phyloP scores from a whole-genome alignment of 2,888 invertebrate genomes.

The Dryadula phaetusa region DNA sequence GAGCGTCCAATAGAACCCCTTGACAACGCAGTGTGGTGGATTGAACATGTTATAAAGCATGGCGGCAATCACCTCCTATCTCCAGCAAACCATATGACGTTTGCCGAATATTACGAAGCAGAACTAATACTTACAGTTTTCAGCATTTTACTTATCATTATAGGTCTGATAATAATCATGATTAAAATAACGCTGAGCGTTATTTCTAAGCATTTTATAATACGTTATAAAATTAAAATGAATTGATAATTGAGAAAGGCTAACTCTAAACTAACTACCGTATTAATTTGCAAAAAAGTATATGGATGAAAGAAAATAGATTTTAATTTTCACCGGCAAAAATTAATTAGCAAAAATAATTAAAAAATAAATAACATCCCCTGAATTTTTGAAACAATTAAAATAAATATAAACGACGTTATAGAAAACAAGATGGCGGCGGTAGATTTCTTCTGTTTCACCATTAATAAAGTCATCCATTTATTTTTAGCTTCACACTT shows the following conservation, averaged over 20 bases:
- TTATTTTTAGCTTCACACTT: no score
- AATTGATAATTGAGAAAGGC: background rate
- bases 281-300: no score
- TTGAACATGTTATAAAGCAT: constrained; percentile 54
- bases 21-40: constrained; percentile 58
- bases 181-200: background rate
- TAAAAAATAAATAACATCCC: no score
- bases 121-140: constrained; percentile 38
- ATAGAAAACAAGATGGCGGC: no score
- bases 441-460: no score
- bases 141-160: background rate
- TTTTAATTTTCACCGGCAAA: no score
- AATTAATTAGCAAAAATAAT: no score
- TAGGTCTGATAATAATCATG: background rate
- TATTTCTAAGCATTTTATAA: background rate
- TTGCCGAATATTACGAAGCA: constrained; percentile 49
- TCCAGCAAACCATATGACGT: constrained; percentile 49
- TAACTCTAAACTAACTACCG: no score
- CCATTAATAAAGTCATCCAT: no score
- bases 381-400: no score
- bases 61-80: constrained; percentile 52
- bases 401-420: no score
- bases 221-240: constrained; percentile 1
- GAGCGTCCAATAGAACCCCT: constrained; percentile 51
- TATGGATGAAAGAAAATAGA: no score